Conservation (phyloP, 2,888 invertebrate species). For the Cyclophora punctaria region DNA sequence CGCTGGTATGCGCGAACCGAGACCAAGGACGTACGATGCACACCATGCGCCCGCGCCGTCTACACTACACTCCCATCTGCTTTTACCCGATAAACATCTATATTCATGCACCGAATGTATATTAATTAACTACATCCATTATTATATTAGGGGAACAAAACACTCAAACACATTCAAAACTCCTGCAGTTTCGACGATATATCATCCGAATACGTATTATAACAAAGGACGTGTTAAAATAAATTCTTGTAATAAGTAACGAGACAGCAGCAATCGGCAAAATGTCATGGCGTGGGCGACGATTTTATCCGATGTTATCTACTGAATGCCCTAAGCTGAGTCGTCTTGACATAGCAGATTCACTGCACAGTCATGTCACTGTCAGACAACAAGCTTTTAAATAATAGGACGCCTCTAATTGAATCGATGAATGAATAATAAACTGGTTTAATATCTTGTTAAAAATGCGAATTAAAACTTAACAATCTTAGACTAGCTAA, state of each 20-base stretch:
- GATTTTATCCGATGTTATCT: conserved; percentile 51
- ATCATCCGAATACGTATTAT: too few species aligned
- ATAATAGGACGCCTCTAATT: conserved; percentile 5
- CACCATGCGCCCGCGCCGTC: conserved; percentile 1
- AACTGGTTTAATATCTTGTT: too few species aligned
- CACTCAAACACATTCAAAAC: not conserved
- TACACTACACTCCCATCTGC: conserved; percentile 5
- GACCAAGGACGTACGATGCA: conserved; percentile 18
- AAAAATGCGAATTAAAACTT: too few species aligned
- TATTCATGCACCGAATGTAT: conserved; percentile 14
- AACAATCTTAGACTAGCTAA: too few species aligned
- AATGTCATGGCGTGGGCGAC: conserved; percentile 49
- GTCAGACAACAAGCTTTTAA: not conserved
- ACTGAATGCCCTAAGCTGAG: conserved; percentile 31
- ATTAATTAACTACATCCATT: conserved; percentile 7
- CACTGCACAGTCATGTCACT: conserved; percentile 3
- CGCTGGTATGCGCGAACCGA: conserved; percentile 21
- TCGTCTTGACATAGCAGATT: conserved; percentile 18
- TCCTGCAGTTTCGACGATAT: too few species aligned
- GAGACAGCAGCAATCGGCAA: conserved; percentile 44
- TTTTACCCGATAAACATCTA: conserved; percentile 5
- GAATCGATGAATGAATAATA: too few species aligned
- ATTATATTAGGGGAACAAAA: not conserved
- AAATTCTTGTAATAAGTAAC: conserved; percentile 47
- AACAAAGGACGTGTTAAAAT: conserved; percentile 15